Percentiles rank a stretch among this genome's conserved stretches.
Conservation (phyloP, 1,140 invertebrate species). For the Spodoptera frugiperda region DNA sequence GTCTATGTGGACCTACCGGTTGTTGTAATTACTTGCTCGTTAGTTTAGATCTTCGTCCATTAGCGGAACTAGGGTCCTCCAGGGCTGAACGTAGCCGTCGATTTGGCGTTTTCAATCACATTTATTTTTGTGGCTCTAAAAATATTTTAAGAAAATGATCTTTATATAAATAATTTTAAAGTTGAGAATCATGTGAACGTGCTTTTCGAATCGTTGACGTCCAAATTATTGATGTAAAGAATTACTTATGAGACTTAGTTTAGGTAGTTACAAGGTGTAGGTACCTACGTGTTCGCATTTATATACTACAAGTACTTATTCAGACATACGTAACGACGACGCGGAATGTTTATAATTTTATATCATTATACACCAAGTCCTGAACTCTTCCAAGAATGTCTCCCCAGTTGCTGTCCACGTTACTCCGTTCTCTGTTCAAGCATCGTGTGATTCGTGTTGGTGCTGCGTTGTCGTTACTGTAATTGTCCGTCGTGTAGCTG, state of each 20-base stretch:
- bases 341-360: not conserved
- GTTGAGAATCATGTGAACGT: slow-evolving; percentile 37
- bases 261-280: slow-evolving; percentile 13
- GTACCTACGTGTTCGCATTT: slow-evolving; percentile 17
- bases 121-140: slow-evolving; percentile 24
- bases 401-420: not conserved
- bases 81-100: slow-evolving; percentile 29
- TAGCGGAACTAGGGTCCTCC: slow-evolving; percentile 37
- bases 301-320: not conserved
- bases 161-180: slow-evolving; percentile 24
- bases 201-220: slow-evolving; percentile 46
- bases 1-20: slow-evolving; percentile 77
- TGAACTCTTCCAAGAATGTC: not conserved
- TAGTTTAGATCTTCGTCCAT: slow-evolving; percentile 45
- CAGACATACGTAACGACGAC: not conserved
- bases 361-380: not conserved
- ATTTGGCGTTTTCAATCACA: slow-evolving; percentile 41
- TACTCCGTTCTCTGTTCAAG: not conserved
- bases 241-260: slow-evolving; percentile 38
- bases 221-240: slow-evolving; percentile 47
- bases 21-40: slow-evolving; percentile 60
- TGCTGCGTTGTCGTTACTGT: slow-evolving; percentile 14
- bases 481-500: not conserved
- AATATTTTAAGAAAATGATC: slow-evolving; percentile 32
- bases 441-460: not conserved